Percentiles rank a stretch among this genome's conserved stretches.
phyloP scores from a whole-genome alignment of 2,113 vertebrate species.

The Shinisaurus crocodilurus region DNA sequence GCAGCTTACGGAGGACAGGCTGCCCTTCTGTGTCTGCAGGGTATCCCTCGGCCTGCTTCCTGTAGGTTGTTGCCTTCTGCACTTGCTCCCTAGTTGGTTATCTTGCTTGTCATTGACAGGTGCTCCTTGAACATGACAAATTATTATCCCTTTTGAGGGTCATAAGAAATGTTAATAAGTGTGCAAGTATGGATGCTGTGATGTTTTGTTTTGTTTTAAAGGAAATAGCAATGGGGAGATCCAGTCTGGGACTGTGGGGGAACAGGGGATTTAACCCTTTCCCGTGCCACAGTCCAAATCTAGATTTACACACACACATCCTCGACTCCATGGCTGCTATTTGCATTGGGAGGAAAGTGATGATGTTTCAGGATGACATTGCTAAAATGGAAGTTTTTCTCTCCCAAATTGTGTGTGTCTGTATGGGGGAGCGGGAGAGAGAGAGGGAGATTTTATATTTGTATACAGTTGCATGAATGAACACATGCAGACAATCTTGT shows the following conservation, averaged over 20 bases:
- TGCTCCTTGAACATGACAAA: neutral
- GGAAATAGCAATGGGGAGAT: neutral
- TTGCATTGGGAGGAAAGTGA: neutral
- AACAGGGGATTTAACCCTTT: neutral
- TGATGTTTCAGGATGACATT: neutral
- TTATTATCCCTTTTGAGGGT: neutral
- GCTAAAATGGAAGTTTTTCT: neutral
- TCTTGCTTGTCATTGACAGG: neutral
- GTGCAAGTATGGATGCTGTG: too few species aligned
- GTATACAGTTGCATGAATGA: neutral
- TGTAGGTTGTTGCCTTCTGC: too few species aligned
- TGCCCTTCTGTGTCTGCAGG: too few species aligned
- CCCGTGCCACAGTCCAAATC: neutral
- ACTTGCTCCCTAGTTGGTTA: too few species aligned
- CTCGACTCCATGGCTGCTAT: neutral
- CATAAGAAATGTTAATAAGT: too few species aligned
- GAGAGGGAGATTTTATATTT: neutral
- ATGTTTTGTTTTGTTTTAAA: too few species aligned
- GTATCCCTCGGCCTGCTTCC: too few species aligned
- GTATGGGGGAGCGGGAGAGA: too few species aligned
- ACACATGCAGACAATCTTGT: neutral
- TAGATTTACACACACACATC: rapidly evolving
- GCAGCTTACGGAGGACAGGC: too few species aligned
- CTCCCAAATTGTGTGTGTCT: neutral
- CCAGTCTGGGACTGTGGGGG: neutral